phyloP scores from a whole-genome alignment of 1,140 invertebrate species.

The Drosophila obscura region DNA sequence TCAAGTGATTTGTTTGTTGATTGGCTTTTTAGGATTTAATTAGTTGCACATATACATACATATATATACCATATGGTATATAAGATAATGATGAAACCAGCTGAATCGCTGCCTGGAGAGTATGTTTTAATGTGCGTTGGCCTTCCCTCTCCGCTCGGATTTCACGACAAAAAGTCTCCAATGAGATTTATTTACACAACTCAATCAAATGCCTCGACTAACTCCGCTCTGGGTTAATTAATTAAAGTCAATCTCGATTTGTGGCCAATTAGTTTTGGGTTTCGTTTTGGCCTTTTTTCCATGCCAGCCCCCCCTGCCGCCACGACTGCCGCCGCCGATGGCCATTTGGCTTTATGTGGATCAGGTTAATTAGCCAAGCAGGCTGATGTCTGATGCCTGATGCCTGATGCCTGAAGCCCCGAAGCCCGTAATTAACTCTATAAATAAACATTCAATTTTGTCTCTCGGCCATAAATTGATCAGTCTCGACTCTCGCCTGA shows the following conservation, averaged over 20 bases:
- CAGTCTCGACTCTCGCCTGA: conserved; percentile 2
- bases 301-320: no score
- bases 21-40: conserved; percentile 44
- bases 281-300: conserved; percentile 49
- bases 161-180: conserved; percentile 25
- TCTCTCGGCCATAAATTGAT: conserved; percentile 10
- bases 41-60: conserved; percentile 23
- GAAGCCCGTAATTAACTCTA: conserved; percentile 59
- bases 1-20: conserved; percentile 39
- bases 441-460: conserved; percentile 67
- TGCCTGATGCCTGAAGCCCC: conserved; percentile 8
- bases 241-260: conserved; percentile 75
- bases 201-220: conserved; percentile 52
- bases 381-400: conserved; percentile 4
- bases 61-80: neutral
- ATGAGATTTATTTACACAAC: conserved; percentile 53
- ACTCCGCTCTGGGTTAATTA: conserved; percentile 56
- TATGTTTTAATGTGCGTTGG: neutral
- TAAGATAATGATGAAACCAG: neutral
- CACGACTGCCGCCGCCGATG: conserved; percentile 11
- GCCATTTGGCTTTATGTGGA: conserved; percentile 61
- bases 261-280: conserved; percentile 68
- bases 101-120: no score
- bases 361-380: conserved; percentile 69
- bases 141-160: conserved; percentile 31